Evolutionary conservation across 2,888 invertebrate species (phyloP), one percentile per base, ranked within the genome.

Genomic region (Stenichneumon culpator): DNA sequence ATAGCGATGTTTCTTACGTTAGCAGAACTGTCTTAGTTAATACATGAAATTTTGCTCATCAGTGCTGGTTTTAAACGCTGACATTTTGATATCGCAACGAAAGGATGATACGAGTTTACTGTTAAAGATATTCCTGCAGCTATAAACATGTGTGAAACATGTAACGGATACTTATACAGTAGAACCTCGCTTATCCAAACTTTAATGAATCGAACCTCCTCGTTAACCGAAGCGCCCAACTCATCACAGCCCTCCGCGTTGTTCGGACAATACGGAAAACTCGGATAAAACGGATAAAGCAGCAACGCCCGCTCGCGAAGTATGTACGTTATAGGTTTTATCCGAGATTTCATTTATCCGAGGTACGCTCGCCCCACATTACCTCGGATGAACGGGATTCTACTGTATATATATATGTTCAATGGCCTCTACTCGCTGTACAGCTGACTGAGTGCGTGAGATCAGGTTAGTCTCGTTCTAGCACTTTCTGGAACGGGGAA

Each of bases 381-480:
- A 39, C 7, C 39, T 7, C 39, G 2, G 9, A 39, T 39, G 39
- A 39, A 39, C 39, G 39, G 9, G 39, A 39, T 39, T 39, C 9
- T 39, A 39, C 39, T 39, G 39, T 39, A 39, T 39, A 9, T 39
- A 2, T 39, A 39, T 9, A 44, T 50, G 36, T n/a, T 14, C 60
- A 47, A 74, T 74, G 47, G 60, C 74, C 47, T 63, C 74, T 63
- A 74, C 44, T 63, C 28, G 19, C 14, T 54, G 25, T 14, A 7
- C 63, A 74, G 74, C 63, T 63, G 60, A 74, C 47, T 14, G 57
- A 47, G 60, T 50, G 44, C 57, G 57, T 3, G n/a, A 74, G 60
- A 63, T 63, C 47, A 74, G 74, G 74, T 74, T 74, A 74, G 74
- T 44, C 6, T 14, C 57, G 57, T 47, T 74, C 74, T 22, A 14